Percentiles rank a stretch among this genome's conserved stretches.
These are phyloP conservation scores for Silurus aristotelis DNA, from an alignment of 2,797 vertebrate genomes.

Conservation along the genomic window DNA sequence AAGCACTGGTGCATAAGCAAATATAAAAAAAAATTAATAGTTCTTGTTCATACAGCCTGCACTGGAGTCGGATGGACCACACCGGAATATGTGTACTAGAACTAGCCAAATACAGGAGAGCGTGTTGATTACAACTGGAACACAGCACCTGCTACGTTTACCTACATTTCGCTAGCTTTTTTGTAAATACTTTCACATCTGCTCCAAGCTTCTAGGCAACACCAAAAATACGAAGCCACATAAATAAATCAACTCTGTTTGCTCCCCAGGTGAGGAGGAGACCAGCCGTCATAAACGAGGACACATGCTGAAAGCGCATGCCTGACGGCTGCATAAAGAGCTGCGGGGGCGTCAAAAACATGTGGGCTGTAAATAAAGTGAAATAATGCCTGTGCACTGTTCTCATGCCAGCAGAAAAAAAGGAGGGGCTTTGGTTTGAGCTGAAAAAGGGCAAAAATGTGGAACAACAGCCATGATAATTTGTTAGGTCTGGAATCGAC, in stretches of 20 bases:
- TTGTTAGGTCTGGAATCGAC: conserved; percentile 29
- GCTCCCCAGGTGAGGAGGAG: conserved; percentile 53
- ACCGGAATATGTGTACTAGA: conserved; percentile 14
- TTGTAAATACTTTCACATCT: conserved; percentile 45
- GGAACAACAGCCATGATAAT: conserved; percentile 37
- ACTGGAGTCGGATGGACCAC: conserved; percentile 31
- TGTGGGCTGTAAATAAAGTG: conserved; percentile 57
- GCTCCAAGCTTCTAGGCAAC: conserved; percentile 26
- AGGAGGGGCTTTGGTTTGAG: conserved; percentile 50
- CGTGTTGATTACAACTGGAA: conserved; percentile 23
- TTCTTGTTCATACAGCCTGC: neutral
- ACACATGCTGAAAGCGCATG: conserved; percentile 37
- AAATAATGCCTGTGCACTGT: conserved; percentile 47
- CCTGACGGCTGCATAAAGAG: conserved; percentile 30
- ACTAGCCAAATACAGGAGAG: conserved; percentile 40
- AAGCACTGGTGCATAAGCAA: neutral
- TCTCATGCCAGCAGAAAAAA: conserved; percentile 35
- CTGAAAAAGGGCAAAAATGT: conserved; percentile 58
- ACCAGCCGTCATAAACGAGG: conserved; percentile 51
- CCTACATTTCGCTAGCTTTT: neutral
- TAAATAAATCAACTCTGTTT: conserved; percentile 52
- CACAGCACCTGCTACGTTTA: neutral
- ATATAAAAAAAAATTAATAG: neutral
- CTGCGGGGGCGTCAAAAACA: conserved; percentile 36
- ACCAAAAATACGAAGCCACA: conserved; percentile 32